Evolutionary conservation across 2,888 invertebrate species (phyloP).

Genomic region (Axea sp.): DNA sequence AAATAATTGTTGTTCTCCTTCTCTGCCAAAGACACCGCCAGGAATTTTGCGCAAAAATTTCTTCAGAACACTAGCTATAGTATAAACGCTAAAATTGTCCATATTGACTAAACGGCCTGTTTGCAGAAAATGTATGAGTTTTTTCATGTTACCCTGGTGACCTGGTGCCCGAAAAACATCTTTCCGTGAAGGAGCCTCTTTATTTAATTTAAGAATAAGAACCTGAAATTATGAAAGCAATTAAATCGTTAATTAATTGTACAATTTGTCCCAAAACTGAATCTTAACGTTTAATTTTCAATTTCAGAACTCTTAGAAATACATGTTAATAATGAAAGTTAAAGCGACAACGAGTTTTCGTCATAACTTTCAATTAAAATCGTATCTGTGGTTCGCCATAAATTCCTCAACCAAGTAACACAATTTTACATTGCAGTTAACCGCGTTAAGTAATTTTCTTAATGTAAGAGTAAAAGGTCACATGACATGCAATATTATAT

Average conservation of each 20-base stretch:
- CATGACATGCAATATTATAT: conserved; percentile 4
- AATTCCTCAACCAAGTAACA: conserved; percentile 32
- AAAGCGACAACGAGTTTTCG: not conserved
- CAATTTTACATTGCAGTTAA: conserved; percentile 33
- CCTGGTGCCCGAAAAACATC: conserved; percentile 98
- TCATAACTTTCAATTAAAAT: conserved; percentile 25
- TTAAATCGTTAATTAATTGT: too few relatives aligned
- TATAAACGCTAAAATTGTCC: conserved; percentile 97
- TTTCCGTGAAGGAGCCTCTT: conserved; percentile 94
- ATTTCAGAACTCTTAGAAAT: too few relatives aligned
- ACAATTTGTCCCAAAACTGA: too few relatives aligned
- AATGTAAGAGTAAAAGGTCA: conserved; percentile 26
- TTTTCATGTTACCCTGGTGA: conserved; percentile 96
- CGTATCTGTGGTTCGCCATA: conserved; percentile 22
- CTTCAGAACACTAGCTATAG: conserved; percentile 98
- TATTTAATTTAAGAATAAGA: conserved; percentile 94
- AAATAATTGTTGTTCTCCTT: conserved; percentile 94
- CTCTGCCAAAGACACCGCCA: conserved; percentile 96
- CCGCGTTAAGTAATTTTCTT: conserved; percentile 30
- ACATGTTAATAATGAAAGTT: conserved; percentile 9
- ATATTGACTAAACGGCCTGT: conserved; percentile 94
- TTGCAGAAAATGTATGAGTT: conserved; percentile 93
- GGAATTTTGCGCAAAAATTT: conserved; percentile 98
- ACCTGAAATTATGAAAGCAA: conserved; percentile 81
- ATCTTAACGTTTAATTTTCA: too few relatives aligned